Conservation (phyloP, 2,113 vertebrate species). For the Anoplopoma fimbria region DNA sequence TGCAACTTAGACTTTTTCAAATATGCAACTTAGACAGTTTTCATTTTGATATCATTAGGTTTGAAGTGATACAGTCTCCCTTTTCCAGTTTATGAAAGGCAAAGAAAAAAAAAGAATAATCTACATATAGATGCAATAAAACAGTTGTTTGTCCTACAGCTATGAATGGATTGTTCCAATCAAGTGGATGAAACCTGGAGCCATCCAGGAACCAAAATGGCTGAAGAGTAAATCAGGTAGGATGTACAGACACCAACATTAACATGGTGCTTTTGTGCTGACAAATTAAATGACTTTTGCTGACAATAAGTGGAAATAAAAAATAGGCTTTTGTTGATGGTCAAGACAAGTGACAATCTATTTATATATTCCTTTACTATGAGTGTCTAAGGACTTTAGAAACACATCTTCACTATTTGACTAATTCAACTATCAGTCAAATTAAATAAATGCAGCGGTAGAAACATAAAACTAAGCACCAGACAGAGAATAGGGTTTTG, state of each 20-base stretch:
- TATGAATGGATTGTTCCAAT: conserved; percentile 91
- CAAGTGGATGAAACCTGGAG: conserved; percentile 63
- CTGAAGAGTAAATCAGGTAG: conserved; percentile 73
- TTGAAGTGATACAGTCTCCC: neutral
- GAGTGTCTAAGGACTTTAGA: neutral
- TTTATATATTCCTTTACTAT: neutral
- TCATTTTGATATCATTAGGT: neutral
- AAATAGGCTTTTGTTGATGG: neutral
- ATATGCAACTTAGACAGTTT: too few species aligned
- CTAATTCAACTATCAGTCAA: neutral
- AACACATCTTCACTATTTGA: neutral
- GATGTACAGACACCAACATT: neutral
- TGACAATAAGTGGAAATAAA: neutral
- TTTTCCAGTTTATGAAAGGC: neutral
- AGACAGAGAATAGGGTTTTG: neutral
- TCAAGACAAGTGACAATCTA: neutral
- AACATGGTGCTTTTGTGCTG: neutral
- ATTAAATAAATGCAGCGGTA: neutral
- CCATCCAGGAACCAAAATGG: neutral
- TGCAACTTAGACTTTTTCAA: neutral
- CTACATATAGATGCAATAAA: neutral
- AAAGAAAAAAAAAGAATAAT: neutral
- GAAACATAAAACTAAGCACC: neutral
- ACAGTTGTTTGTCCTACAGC: conserved; percentile 72
- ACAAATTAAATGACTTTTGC: neutral